These are phyloP conservation scores for Antennarius striatus DNA, from an alignment of 2,113 vertebrate species.

Conservation along the genomic window DNA sequence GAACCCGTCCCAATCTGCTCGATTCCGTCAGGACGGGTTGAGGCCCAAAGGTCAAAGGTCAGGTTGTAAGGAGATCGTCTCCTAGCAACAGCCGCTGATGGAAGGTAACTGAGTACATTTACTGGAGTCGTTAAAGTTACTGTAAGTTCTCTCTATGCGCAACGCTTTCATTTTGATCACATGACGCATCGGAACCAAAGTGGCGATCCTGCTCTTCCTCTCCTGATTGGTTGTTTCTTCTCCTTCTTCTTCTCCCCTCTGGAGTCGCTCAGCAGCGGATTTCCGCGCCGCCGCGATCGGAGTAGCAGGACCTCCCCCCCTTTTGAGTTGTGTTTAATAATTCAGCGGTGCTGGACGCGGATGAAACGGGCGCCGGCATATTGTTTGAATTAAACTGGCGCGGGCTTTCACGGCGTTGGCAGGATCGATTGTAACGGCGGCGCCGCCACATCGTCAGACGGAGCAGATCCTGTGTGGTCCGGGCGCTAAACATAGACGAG, in stretches of 20 bases:
- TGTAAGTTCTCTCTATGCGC: no score
- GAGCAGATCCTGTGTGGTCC: slow-evolving; percentile 68
- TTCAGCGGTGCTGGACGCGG: slow-evolving; percentile 70
- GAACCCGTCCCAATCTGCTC: no score
- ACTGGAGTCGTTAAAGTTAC: no score
- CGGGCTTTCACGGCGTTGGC: slow-evolving; percentile 69
- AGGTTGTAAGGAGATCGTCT: slow-evolving; percentile 15
- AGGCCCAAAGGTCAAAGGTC: background rate
- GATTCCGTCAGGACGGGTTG: background rate
- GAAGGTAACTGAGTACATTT: no score
- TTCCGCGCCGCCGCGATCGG: slow-evolving; percentile 58
- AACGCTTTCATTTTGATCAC: no score
- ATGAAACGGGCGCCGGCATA: slow-evolving; percentile 69
- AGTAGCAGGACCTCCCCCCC: slow-evolving; percentile 54
- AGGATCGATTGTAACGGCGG: slow-evolving; percentile 72
- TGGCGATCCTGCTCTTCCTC: slow-evolving; percentile 16
- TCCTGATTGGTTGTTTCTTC: slow-evolving; percentile 31
- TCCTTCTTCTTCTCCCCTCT: slow-evolving; percentile 50
- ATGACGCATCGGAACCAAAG: no score
- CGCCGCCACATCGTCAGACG: slow-evolving; percentile 55
- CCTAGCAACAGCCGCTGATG: slow-evolving; percentile 5
- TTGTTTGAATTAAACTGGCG: slow-evolving; percentile 77
- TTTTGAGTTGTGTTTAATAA: slow-evolving; percentile 75
- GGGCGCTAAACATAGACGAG: slow-evolving; percentile 55
- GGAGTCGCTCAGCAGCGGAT: slow-evolving; percentile 38